Percentiles rank a stretch among this genome's conserved stretches.
Evolutionary conservation across 2,113 vertebrate genomes (phyloP).

Genomic region (Seriola aureovittata): DNA sequence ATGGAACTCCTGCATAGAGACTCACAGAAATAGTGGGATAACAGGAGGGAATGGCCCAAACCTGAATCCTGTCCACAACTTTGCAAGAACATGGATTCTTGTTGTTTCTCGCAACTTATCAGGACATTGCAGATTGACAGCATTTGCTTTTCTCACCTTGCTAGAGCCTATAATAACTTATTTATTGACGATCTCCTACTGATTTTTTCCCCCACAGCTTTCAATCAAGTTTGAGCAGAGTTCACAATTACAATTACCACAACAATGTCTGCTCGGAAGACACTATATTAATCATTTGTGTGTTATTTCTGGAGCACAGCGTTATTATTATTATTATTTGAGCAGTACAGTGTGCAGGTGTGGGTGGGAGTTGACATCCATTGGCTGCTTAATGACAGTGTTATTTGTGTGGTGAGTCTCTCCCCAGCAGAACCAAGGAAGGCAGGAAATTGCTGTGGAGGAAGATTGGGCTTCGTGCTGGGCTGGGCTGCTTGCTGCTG

Average conservation of each 20-base stretch:
- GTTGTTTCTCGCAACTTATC: conserved; percentile 5
- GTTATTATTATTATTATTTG: conserved; percentile 53
- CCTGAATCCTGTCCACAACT: background rate
- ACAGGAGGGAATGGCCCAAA: conserved; percentile 8
- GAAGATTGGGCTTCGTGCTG: conserved; percentile 80
- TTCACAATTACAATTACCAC: conserved; percentile 29
- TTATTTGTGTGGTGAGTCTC: conserved; percentile 74
- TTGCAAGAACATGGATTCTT: background rate
- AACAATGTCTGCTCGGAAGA: conserved; percentile 2
- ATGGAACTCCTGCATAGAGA: background rate
- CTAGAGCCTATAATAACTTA: background rate
- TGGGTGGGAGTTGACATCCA: conserved; percentile 79
- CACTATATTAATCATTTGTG: conserved; percentile 51
- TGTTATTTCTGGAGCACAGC: conserved; percentile 55
- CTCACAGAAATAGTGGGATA: background rate
- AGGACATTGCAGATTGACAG: conserved; percentile 3
- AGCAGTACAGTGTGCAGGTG: conserved; percentile 74
- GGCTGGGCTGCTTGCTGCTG: conserved; percentile 68
- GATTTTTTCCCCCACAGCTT: background rate
- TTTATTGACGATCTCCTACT: conserved; percentile 1
- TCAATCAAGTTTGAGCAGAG: conserved; percentile 19
- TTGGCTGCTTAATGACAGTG: conserved; percentile 80
- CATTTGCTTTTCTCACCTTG: conserved; percentile 4
- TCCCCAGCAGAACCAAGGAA: conserved; percentile 67
- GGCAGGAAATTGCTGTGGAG: conserved; percentile 83